phyloP scores from a whole-genome alignment of 2,113 vertebrate species.

The Aphyosemion australe region DNA sequence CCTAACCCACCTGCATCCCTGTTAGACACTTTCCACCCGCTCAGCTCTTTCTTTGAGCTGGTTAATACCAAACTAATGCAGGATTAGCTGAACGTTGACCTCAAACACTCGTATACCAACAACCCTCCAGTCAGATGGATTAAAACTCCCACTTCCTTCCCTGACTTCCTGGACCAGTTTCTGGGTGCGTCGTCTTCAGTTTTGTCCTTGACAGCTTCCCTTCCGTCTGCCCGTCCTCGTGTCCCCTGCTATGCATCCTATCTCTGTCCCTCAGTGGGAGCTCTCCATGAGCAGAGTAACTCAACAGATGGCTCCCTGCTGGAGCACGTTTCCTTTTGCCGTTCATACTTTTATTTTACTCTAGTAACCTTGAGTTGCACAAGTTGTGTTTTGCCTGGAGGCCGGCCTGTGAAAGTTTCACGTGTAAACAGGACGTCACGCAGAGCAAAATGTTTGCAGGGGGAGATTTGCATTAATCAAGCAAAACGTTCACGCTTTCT shows the following conservation, averaged over 20 bases:
- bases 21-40: conserved; percentile 20
- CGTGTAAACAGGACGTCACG: conserved; percentile 37
- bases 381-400: conserved; percentile 35
- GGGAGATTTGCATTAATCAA: conserved; percentile 25
- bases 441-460: neutral
- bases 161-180: conserved; percentile 35
- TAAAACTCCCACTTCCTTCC: conserved; percentile 23
- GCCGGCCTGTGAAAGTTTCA: conserved; percentile 21
- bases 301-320: conserved; percentile 69
- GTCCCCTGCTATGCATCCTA: conserved; percentile 35
- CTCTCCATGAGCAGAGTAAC: conserved; percentile 40
- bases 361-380: conserved; percentile 53
- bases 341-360: conserved; percentile 39
- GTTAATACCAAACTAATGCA: conserved; percentile 32
- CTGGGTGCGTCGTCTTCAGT: conserved; percentile 11
- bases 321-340: conserved; percentile 55
- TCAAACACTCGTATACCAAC: conserved; percentile 35
- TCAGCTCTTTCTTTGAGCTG: conserved; percentile 14
- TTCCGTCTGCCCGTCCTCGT: conserved; percentile 15
- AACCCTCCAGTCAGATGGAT: neutral
- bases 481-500: conserved; percentile 31
- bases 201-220: conserved; percentile 66
- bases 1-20: conserved; percentile 45
- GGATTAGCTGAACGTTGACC: conserved; percentile 59
- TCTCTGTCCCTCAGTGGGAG: conserved; percentile 48